These are phyloP conservation scores for Sarcophaga carnaria DNA, from an alignment of 2,888 invertebrate genomes.

Conservation along the genomic window DNA sequence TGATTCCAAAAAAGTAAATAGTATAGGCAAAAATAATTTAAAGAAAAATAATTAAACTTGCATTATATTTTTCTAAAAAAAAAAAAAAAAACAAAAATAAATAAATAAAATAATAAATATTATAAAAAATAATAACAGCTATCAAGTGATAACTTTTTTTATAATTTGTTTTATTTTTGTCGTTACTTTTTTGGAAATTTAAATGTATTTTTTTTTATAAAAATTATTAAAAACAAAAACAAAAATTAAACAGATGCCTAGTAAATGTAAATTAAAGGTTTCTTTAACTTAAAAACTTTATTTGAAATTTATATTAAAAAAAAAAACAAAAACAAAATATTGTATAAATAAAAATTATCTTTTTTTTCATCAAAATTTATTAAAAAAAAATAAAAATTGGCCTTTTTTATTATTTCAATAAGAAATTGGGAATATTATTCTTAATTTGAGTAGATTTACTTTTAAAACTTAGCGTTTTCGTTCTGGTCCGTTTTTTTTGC, in stretches of 20 bases:
- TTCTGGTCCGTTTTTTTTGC: background rate
- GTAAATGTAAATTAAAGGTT: constrained; percentile 57
- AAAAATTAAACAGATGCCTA: constrained; percentile 50
- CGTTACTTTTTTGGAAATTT: constrained; percentile 68
- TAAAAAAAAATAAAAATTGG: constrained; percentile 33
- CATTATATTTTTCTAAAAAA: background rate
- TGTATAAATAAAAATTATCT: constrained; percentile 2
- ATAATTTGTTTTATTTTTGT: constrained; percentile 24
- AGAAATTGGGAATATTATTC: background rate
- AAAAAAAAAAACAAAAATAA: constrained; percentile 48
- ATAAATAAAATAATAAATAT: constrained; percentile 18
- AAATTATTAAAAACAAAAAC: constrained; percentile 27
- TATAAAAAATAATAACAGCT: constrained; percentile 40
- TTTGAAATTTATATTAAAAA: constrained; percentile 31
- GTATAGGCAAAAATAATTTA: constrained; percentile 18
- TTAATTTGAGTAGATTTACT: too few relatives aligned
- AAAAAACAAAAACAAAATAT: constrained; percentile 33
- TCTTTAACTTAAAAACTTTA: constrained; percentile 48
- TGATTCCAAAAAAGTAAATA: constrained; percentile 75
- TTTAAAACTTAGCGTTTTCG: background rate
- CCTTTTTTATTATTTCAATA: background rate
- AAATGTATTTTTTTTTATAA: constrained; percentile 48
- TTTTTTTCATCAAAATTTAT: background rate
- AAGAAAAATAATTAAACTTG: background rate
- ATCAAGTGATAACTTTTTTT: constrained; percentile 44